Conservation (phyloP, 2,113 vertebrate species). For the Agapornis roseicollis region DNA sequence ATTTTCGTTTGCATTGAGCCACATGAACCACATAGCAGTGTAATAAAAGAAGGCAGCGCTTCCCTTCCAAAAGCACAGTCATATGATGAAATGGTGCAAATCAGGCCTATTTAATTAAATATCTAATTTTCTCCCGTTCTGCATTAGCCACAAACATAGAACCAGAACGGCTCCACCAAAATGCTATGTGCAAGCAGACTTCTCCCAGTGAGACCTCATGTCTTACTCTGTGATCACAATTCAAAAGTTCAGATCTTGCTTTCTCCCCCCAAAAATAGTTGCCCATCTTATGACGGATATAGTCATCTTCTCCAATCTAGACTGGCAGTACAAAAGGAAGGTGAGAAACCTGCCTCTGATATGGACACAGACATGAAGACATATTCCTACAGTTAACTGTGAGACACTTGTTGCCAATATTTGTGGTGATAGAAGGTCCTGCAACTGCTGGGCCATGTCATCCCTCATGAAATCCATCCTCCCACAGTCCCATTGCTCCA, state of each 20-base stretch:
- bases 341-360: background rate
- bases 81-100: background rate
- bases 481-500: background rate
- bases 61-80: background rate
- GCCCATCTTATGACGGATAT: rapidly evolving
- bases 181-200: background rate
- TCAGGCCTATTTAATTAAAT: background rate
- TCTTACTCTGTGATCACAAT: background rate
- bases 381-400: background rate
- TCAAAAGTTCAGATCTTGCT: background rate
- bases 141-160: background rate
- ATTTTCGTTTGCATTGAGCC: background rate
- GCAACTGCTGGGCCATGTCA: background rate
- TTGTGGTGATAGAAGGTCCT: background rate
- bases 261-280: background rate
- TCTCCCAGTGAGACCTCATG: background rate
- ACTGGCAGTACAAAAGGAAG: background rate
- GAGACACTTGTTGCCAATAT: background rate
- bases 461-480: slow-evolving; percentile 14
- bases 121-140: background rate
- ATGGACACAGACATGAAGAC: background rate
- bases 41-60: background rate
- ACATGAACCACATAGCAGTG: background rate
- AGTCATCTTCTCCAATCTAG: background rate
- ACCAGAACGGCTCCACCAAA: background rate